A percentile compares a stretch with the other conserved stretches of the same genome.
Evolutionary conservation across 2,113 vertebrate species (phyloP).

Genomic region (Corythaeola cristata): DNA sequence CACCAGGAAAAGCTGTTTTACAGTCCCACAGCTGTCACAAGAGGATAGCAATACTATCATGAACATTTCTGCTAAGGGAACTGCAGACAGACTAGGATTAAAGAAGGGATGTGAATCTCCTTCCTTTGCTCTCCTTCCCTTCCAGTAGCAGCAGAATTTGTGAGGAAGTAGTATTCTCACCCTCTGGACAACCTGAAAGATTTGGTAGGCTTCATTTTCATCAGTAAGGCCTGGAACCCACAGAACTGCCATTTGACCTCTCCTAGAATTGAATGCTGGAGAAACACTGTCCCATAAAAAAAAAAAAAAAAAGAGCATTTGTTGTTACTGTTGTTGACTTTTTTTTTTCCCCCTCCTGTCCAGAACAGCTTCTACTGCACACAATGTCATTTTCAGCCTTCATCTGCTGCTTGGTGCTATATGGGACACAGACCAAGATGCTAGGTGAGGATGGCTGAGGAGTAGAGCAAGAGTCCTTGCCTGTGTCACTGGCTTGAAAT

Average conservation of each 20-base stretch:
- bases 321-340: background rate
- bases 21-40: background rate
- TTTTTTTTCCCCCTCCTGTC: background rate
- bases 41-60: background rate
- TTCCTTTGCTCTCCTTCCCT: background rate
- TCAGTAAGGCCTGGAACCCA: background rate
- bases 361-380: background rate
- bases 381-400: background rate
- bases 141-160: background rate
- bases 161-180: background rate
- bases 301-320: background rate
- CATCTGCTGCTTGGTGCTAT: background rate
- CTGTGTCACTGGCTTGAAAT: background rate
- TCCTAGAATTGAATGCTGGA: background rate
- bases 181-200: background rate
- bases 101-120: background rate
- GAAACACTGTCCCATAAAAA: background rate
- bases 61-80: background rate
- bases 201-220: background rate
- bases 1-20: background rate
- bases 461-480: background rate
- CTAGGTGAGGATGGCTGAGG: background rate
- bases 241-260: background rate
- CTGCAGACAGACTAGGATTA: background rate
- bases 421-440: background rate